phyloP scores from a whole-genome alignment of 2,797 vertebrate species.

The Uromys caudimaculatus region DNA sequence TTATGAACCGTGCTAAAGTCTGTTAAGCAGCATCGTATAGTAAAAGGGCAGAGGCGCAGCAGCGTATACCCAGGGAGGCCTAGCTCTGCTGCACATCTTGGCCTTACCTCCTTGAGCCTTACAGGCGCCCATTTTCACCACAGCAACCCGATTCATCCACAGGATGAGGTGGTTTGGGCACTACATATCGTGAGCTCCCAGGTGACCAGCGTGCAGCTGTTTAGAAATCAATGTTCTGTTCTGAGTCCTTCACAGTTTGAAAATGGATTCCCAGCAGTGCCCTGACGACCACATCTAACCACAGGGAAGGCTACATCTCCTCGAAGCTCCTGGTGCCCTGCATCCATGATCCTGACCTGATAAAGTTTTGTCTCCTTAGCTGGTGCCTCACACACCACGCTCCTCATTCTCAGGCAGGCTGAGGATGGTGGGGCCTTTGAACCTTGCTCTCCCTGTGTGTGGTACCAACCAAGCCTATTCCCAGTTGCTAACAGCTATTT shows the following conservation, averaged over 20 bases:
- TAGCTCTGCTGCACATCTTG: not conserved
- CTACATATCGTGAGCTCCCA: not conserved
- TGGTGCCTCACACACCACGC: not conserved
- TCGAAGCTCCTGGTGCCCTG: not conserved
- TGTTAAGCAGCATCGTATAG: not conserved
- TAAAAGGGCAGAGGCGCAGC: not conserved
- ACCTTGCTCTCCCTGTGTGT: not conserved
- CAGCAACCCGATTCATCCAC: not conserved
- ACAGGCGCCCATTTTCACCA: not conserved
- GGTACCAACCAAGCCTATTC: not conserved
- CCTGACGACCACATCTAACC: not conserved
- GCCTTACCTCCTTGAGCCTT: not conserved
- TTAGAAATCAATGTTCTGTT: constrained; percentile 11
- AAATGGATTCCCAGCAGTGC: not conserved
- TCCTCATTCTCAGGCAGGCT: constrained; percentile 34
- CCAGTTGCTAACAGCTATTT: constrained; percentile 38
- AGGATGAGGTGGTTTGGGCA: not conserved
- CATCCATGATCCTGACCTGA: not conserved
- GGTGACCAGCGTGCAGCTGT: not conserved
- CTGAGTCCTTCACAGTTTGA: constrained; percentile 50
- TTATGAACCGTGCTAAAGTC: not conserved
- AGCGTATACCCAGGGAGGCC: not conserved
- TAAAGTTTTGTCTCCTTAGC: constrained; percentile 1
- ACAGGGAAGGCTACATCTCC: not conserved
- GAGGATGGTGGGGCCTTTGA: not conserved